phyloP scores from a whole-genome alignment of 92 coral and sea anemone genomes.

The Porites cylindrica region DNA sequence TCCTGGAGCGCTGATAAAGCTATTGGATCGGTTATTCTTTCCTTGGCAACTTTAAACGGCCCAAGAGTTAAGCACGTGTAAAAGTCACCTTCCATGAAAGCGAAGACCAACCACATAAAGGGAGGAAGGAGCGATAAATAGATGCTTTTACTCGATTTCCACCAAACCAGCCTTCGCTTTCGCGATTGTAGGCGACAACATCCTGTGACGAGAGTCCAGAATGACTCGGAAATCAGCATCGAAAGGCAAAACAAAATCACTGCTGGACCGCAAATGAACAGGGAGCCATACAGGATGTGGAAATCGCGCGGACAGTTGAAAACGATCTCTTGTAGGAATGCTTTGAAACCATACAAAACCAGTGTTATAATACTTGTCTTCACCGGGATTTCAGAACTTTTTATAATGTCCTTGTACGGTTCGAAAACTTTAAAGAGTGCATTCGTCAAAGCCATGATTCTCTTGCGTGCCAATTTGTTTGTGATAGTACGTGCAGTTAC shows the following conservation, averaged over 20 bases:
- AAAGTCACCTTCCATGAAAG: conserved; percentile 60
- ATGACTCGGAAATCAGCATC: conserved; percentile 56
- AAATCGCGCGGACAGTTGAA: conserved; percentile 53
- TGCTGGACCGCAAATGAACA: conserved; percentile 65
- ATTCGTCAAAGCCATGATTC: conserved; percentile 11
- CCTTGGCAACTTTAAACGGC: conserved; percentile 19
- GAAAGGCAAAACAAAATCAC: conserved; percentile 50
- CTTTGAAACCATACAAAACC: conserved; percentile 46
- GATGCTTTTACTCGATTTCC: conserved; percentile 40
- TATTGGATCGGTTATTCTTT: neutral
- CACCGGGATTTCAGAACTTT: conserved; percentile 30
- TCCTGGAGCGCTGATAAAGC: conserved; percentile 8
- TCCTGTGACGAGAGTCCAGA: conserved; percentile 66
- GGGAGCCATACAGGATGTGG: conserved; percentile 45
- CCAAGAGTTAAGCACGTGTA: conserved; percentile 61
- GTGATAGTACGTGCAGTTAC: neutral
- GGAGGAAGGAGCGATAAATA: conserved; percentile 37
- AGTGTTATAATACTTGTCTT: conserved; percentile 36
- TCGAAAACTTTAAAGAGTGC: conserved; percentile 19
- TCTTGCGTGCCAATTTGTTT: neutral
- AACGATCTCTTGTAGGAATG: conserved; percentile 32
- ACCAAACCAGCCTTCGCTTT: conserved; percentile 44
- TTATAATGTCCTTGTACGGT: conserved; percentile 17
- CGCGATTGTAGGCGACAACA: conserved; percentile 36
- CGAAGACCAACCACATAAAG: conserved; percentile 55